Evolutionary conservation across 2,888 invertebrate genomes (phyloP).

Genomic region (Malacosoma neustria): DNA sequence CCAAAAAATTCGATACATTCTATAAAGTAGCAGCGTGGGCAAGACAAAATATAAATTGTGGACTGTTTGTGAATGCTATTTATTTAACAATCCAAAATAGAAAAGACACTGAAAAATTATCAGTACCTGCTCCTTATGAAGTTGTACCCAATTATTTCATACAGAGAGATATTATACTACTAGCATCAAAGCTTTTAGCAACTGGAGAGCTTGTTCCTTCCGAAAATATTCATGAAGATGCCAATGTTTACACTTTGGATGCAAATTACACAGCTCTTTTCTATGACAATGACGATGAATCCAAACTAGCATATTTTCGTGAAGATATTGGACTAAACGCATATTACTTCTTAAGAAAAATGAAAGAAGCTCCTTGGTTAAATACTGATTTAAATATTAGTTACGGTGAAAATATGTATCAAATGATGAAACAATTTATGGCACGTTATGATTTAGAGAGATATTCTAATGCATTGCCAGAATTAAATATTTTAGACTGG

Average conservation of each 20-base stretch:
- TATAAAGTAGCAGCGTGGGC: slow-evolving; percentile 74
- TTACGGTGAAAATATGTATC: slow-evolving; percentile 78
- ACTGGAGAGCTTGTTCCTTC: slow-evolving; percentile 32
- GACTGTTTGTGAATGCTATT: slow-evolving; percentile 76
- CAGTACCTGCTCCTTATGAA: slow-evolving; percentile 79
- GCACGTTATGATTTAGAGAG: slow-evolving; percentile 83
- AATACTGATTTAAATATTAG: slow-evolving; percentile 54
- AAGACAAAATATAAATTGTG: slow-evolving; percentile 77
- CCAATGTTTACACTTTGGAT: slow-evolving; percentile 47
- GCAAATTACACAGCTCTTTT: slow-evolving; percentile 55
- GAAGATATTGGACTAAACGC: slow-evolving; percentile 81
- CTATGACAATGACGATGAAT: slow-evolving; percentile 62
- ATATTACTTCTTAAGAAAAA: slow-evolving; percentile 74
- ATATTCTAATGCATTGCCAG: slow-evolving; percentile 77
- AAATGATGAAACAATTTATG: slow-evolving; percentile 78
- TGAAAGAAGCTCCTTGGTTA: slow-evolving; percentile 75
- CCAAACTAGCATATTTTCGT: slow-evolving; percentile 79
- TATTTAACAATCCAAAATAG: slow-evolving; percentile 75
- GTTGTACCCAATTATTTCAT: slow-evolving; percentile 80
- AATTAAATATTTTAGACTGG: slow-evolving; percentile 72
- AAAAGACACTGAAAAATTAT: slow-evolving; percentile 71
- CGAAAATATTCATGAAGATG: slow-evolving; percentile 42
- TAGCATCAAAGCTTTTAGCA: slow-evolving; percentile 41
- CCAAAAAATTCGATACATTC: slow-evolving; percentile 75
- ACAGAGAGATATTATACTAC: slow-evolving; percentile 73